Evolutionary conservation across 1,140 invertebrate genomes (phyloP).

Genomic region (Littorina saxatilis): DNA sequence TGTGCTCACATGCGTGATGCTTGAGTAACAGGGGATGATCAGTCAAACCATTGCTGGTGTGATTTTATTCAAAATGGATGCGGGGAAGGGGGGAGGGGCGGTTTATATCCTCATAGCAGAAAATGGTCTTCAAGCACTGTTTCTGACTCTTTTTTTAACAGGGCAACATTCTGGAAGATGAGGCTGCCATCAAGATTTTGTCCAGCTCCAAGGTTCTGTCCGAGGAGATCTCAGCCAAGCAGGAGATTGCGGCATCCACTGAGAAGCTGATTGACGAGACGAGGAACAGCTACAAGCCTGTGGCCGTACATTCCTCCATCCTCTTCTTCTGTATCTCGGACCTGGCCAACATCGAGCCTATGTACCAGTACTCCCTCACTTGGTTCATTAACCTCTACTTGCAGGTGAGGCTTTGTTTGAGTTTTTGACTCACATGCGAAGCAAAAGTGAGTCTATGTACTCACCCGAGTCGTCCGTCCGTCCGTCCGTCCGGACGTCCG

Average conservation of each 20-base stretch:
- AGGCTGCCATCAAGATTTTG: constrained; percentile 74
- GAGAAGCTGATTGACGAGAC: constrained; percentile 75
- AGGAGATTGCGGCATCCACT: constrained; percentile 73
- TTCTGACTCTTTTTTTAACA: constrained; percentile 36
- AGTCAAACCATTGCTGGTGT: too few relatives aligned
- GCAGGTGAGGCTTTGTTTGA: too few relatives aligned
- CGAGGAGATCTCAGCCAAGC: constrained; percentile 75
- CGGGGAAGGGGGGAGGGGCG: too few relatives aligned
- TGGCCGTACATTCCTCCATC: constrained; percentile 74
- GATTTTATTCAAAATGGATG: too few relatives aligned
- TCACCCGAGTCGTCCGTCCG: too few relatives aligned
- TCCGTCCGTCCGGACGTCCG: too few relatives aligned
- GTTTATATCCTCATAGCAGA: too few relatives aligned
- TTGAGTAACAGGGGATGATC: too few relatives aligned
- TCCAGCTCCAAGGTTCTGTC: constrained; percentile 74
- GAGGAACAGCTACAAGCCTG: constrained; percentile 74
- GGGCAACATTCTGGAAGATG: constrained; percentile 76
- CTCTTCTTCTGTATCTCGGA: constrained; percentile 77
- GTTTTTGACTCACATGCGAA: too few relatives aligned
- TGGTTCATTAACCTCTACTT: constrained; percentile 77
- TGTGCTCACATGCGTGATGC: too few relatives aligned
- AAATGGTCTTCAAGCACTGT: too few relatives aligned
- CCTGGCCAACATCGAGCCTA: constrained; percentile 75
- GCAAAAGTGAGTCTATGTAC: too few relatives aligned
- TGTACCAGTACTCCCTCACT: constrained; percentile 76